Evolutionary conservation across 2,888 invertebrate species (phyloP), one percentile per base, ranked within the genome.

Genomic region (Chydorus sphaericus): DNA sequence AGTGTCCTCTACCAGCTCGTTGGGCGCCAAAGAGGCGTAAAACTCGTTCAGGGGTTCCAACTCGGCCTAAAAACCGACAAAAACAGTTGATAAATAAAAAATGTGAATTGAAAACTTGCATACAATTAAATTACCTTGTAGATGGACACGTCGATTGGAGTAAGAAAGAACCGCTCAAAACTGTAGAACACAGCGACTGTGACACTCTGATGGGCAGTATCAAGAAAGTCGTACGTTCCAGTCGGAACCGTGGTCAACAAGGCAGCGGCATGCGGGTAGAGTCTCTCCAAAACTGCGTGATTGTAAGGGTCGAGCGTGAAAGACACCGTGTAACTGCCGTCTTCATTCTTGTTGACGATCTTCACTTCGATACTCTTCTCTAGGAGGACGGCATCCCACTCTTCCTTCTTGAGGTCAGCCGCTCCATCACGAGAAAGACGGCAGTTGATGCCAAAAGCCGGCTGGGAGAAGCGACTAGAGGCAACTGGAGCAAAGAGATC

Each of bases 401-500:
- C n/a, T n/a, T n/a, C n/a, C n/a, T n/a, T n/a, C n/a, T n/a, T 26
- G 16, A 30, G 8, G 10, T 20, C 18, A 23, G 49, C 20, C 20
- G n/a, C 11, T 4, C 28, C 44, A 44, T 26, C 31, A 16, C n/a
- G 50, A 11, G 33, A 36, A 0, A 57, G 31, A 8, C 29, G 39
- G 48, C 52, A 57, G 14, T n/a, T 18, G 16, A 53, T 52, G 33
- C 57, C 57, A 18, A 54, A 57, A 10, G 49, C 30, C 11, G 53
- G 48, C 14, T 18, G 26, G 2, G 14, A 33, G 28, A 48, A 48
- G 29, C n/a, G 16, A 28, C 18, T 53, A 33, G 33, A 33, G 14
- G 8, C 33, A 8, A 44, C 5, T 10, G 44, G 44, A 1, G 44
- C 44, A 3, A 44, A 37, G 29, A 57, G 36, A 31, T 54, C 54